Evolutionary conservation across 2,888 invertebrate genomes (phyloP), one percentile per base, ranked within the genome.

Genomic region (Zygothrica quintamaculata): DNA sequence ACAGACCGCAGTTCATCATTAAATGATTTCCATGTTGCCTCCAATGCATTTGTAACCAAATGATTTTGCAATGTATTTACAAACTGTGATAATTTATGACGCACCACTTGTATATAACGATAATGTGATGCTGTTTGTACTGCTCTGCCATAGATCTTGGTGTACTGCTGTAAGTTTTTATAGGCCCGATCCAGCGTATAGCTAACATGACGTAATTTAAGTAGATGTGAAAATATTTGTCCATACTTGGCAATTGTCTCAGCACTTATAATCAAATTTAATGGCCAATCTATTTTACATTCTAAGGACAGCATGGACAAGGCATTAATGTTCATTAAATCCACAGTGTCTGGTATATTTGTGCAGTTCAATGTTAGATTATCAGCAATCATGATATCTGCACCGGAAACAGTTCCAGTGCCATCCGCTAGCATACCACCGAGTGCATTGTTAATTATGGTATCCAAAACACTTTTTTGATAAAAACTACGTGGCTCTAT

Each of bases 21-120:
- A 69, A 96, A 94, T 62, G 94, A 93, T 1, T 93, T 93, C 96
- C 96, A 96, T 1, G 95, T 95, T 0, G 93, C 92, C 48, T 95
- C 94, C 22, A 96, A 92, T 22, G 96, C 95, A 47, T 94, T 95
- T 0, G 95, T 94, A 0, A 95, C 94, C 50, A 96, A 93, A 88
- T 96, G 96, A 90, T 94, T 95, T 88, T 96, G 95, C 18, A 96
- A 88, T 0, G 95, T 94, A 58, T 94, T 93, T 39, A 96, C 93
- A 87, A 96, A 94, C 56, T 96, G 95, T 22, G 94, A 94, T 94
- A 96, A 94, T 13, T 94, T 92, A 84, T 96, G 95, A 0, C 96
- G 92, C 79, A 94, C 94, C 58, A 94, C 92, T 85, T 96, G 95
- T 7, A 96, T 90, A 48, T 93, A 92, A 47, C 94, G 93, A 90